Base-by-base conservation (phyloP, 1,140 invertebrate species). In the Bactericera cockerelli region DNA sequence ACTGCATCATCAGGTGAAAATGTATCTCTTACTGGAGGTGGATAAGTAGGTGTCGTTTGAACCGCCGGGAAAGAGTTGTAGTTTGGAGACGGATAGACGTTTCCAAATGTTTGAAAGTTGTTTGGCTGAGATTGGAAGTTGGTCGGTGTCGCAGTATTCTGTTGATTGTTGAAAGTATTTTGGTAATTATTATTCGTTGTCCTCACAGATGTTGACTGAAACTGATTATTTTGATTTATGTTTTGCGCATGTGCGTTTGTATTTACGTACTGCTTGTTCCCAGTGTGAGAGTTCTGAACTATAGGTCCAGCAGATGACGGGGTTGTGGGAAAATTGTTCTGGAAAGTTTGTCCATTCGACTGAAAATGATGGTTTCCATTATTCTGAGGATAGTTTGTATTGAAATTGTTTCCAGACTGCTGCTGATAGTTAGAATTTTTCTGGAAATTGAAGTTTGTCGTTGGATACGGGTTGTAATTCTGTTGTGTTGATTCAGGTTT, bases 61-160 rank as follows among this genome's bases (percentile, higher is more conserved):
- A 16, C n/a, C 19, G 42, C 8, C 19, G 6, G 42, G n/a, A 49
- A 49, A 10, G 42, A 6, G 42, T 49, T 49, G 8, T 6, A 10
- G 42, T 49, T 49, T 49, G 42, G 42, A 6, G 42, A 49, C 19
- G 42, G 42, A 22, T 49, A 49, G 3, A 49, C 42, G 19, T 49
- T 49, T 6, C 42, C 42, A 49, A 49, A 49, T 16, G 42, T 49
- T n/a, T 49, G 42, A 49, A 10, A 49, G n/a, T 49, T 49, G 42
- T 49, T 49, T 6, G 42, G 8, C 19, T 49, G 42, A 16, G 4
- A 8, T 49, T 49, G 42, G 19, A 6, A 49, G 19, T 49, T 49
- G 42, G 6, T 49, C 4, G 4, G 6, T 6, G 6, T 16, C 6
- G 4, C 19, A 19, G 4, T 16, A 49, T 49, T 19, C n/a, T 49